Conservation (phyloP, 2,888 invertebrate genomes). For the Poecilus cupreus region DNA sequence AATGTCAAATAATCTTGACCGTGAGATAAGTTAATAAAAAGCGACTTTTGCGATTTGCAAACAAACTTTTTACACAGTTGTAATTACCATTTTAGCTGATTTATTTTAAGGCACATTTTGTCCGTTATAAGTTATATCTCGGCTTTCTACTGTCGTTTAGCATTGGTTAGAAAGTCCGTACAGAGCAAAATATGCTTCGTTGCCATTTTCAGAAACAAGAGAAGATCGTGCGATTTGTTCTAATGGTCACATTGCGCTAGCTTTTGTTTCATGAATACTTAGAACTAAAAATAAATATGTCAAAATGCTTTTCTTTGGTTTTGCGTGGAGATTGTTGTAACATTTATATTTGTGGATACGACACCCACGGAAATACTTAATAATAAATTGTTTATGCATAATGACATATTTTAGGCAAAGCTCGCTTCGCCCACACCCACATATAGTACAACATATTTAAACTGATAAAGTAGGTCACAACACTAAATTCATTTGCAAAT, state of each 20-base stretch:
- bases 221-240: slow-evolving; percentile 3
- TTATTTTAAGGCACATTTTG: not conserved
- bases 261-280: slow-evolving; percentile 9
- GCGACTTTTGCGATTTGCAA: not conserved
- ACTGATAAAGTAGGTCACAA: too few species aligned
- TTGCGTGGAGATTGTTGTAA: too few species aligned
- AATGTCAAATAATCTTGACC: not conserved
- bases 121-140: not conserved
- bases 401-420: too few species aligned
- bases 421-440: too few species aligned
- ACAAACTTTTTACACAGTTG: not conserved
- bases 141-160: not conserved
- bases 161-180: not conserved
- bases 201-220: slow-evolving; percentile 17
- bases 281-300: not conserved
- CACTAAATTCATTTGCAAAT: too few species aligned
- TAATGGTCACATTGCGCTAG: slow-evolving; percentile 22
- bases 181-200: slow-evolving; percentile 1
- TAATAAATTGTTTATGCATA: too few species aligned
- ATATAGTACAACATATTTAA: too few species aligned
- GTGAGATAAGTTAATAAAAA: not conserved
- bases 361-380: too few species aligned
- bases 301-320: not conserved
- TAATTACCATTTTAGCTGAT: not conserved
- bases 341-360: too few species aligned